These are phyloP conservation scores for Noctua comes DNA, from an alignment of 2,888 invertebrate genomes.

Conservation along the genomic window DNA sequence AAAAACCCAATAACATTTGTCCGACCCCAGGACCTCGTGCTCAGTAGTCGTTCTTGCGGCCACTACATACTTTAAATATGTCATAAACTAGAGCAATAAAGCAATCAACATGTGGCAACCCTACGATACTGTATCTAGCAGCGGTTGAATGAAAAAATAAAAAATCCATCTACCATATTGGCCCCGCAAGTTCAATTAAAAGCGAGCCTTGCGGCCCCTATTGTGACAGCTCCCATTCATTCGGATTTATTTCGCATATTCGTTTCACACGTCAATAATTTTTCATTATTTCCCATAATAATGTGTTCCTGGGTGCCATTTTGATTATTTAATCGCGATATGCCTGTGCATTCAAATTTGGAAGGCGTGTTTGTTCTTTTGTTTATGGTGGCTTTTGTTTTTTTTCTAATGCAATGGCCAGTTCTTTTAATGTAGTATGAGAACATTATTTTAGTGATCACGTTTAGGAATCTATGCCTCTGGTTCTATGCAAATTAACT, in stretches of 20 bases:
- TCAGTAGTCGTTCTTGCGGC: not conserved
- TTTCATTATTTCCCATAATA: conserved; percentile 73
- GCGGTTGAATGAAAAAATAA: conserved; percentile 85
- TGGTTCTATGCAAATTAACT: conserved; percentile 27
- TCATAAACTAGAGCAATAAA: not conserved
- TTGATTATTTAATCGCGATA: conserved; percentile 55
- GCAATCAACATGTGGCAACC: conserved; percentile 68
- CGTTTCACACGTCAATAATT: conserved; percentile 82
- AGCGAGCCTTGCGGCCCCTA: conserved; percentile 69
- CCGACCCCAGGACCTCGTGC: not conserved
- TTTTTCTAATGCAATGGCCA: not conserved
- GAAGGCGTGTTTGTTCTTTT: conserved; percentile 45
- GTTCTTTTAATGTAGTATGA: not conserved
- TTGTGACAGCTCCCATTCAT: conserved; percentile 82
- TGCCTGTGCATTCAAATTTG: conserved; percentile 49
- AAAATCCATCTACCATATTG: conserved; percentile 81
- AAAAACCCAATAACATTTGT: no score
- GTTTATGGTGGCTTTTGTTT: conserved; percentile 13
- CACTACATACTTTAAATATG: not conserved
- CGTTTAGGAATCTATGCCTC: not conserved
- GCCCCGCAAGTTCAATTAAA: conserved; percentile 82
- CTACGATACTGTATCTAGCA: conserved; percentile 73
- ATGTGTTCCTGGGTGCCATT: conserved; percentile 57
- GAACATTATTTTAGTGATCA: not conserved
- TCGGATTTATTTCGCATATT: conserved; percentile 80